Conservation (phyloP, 2,113 vertebrate genomes). For the Lepidothrix coronata region DNA sequence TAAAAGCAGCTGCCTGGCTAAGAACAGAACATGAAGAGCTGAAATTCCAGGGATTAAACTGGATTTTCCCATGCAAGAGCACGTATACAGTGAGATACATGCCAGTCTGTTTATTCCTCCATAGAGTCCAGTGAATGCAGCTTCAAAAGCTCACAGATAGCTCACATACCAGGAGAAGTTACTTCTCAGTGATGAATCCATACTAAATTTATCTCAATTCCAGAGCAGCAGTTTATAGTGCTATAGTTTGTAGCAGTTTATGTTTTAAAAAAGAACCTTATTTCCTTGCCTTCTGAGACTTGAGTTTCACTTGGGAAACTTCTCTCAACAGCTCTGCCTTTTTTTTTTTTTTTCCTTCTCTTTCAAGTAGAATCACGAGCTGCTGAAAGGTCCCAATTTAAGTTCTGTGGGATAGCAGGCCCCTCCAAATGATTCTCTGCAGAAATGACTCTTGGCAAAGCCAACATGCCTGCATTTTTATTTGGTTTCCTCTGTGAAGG, state of each 20-base stretch:
- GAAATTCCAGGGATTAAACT: not conserved
- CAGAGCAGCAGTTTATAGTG: not conserved
- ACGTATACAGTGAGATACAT: not conserved
- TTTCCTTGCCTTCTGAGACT: conserved; percentile 1
- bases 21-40: not conserved
- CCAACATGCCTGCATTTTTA: not conserved
- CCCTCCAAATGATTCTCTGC: not conserved
- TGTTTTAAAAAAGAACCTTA: not conserved
- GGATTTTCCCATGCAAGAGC: conserved; percentile 25
- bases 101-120: not conserved
- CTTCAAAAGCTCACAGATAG: not conserved
- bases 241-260: conserved; percentile 1
- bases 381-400: conserved; percentile 50
- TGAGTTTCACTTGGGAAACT: conserved; percentile 55
- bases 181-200: not conserved
- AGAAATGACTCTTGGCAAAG: not conserved
- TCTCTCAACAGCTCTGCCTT: not conserved
- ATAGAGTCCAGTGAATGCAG: not conserved
- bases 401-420: not conserved
- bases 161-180: not conserved
- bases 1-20: not conserved
- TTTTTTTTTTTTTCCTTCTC: accelerated
- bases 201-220: conserved; percentile 28
- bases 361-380: conserved; percentile 13
- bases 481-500: not conserved